Evolutionary conservation across 2,797 vertebrate species (phyloP), one percentile per base, ranked within the genome.

Genomic region (Cichlasoma orientale): DNA sequence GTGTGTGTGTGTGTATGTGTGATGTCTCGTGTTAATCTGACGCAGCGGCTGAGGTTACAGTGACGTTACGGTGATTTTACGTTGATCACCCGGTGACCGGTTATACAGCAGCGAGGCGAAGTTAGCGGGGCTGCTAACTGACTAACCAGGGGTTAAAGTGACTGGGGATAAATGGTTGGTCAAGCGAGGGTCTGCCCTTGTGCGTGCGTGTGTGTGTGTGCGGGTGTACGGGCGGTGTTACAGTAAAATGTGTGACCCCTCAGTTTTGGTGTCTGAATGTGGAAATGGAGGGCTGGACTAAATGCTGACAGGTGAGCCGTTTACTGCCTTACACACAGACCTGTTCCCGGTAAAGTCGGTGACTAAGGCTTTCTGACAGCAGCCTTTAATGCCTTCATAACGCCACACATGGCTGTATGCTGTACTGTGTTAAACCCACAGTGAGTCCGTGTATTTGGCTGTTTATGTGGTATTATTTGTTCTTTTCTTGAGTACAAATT

Each of bases 21-120:
- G 74, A 56, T 29, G 36, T 70, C 66, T 55, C 50, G 84, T 80
- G 78, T 80, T 81, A 82, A 83, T 84, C 82, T 88, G 89, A 90
- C 91, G 89, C 90, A 88, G 80, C 72, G 91, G 83, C 70, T 80
- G 91, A 90, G 91, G 88, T 90, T 88, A 80, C 80, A 3, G 83
- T 91, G 90, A 90, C 92, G 90, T 83, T 82, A 74, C 82, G 80
- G 83, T 82, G 91, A 80, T 91, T 89, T 68, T 56, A 88, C 79
- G 76, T 52, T 75, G 23, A 36, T 80, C 52, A 63, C 72, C 70
- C 66, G 82, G 77, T 81, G 14, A 83, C 68, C 57, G 77, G 81
- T 66, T 74, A 83, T 53, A 78, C 54, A 74, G 56, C 73, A 11
- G 47, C 11, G n/a, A 38, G 12, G 44, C 31, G 2, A 3, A 31